These are phyloP conservation scores for Notarius lentiginosus DNA, from an alignment of 2,113 vertebrate genomes.

Conservation along the genomic window DNA sequence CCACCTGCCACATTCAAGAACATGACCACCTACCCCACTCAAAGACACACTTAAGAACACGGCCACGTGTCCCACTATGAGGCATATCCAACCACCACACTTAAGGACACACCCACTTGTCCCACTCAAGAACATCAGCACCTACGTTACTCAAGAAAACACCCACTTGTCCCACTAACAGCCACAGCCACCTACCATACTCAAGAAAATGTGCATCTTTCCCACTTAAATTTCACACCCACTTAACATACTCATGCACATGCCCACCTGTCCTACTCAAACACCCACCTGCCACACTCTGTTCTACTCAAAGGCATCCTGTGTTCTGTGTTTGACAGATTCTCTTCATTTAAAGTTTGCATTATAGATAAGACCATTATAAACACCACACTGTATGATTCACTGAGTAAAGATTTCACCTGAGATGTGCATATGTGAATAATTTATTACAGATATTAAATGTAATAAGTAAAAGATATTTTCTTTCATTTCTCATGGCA, in stretches of 20 bases:
- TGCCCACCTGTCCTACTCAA: background rate
- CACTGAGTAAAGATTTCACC: background rate
- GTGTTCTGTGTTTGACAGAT: background rate
- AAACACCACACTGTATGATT: background rate
- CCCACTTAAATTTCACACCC: background rate
- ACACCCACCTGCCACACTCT: too few relatives aligned
- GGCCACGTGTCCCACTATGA: background rate
- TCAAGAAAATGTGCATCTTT: background rate
- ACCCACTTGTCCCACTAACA: background rate
- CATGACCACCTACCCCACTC: background rate
- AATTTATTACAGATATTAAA: constrained; percentile 8
- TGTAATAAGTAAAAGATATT: background rate
- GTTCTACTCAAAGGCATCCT: background rate
- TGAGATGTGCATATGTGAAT: background rate
- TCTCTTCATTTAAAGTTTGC: background rate
- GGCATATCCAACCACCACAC: background rate
- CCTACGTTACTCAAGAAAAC: background rate
- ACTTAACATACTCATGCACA: background rate
- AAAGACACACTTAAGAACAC: background rate
- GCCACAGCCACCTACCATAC: background rate
- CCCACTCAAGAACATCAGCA: background rate
- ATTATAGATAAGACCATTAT: background rate
- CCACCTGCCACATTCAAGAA: background rate
- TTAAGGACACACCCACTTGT: background rate
- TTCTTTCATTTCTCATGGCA: background rate